A percentile compares a stretch with the other conserved stretches of the same genome.
These are phyloP conservation scores for Drosophila bunnanda DNA, from an alignment of 2,888 invertebrate genomes.

Conservation along the genomic window DNA sequence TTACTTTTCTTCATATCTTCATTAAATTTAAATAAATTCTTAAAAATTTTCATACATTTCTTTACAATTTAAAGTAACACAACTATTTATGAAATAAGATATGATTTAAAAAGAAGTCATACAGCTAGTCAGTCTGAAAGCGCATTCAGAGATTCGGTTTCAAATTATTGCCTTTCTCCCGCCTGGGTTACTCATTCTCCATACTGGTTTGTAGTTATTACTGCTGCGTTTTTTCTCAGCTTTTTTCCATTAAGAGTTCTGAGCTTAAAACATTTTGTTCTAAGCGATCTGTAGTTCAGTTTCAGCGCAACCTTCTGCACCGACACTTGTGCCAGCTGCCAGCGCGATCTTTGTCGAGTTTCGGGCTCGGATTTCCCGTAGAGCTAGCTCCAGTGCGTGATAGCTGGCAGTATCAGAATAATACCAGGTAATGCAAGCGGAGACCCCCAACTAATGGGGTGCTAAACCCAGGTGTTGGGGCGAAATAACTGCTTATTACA, in stretches of 20 bases:
- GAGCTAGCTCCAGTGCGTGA: conserved; percentile 22
- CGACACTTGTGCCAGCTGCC: conserved; percentile 29
- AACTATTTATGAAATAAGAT: neutral
- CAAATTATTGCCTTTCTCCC: neutral
- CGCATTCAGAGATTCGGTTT: neutral
- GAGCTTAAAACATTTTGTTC: conserved; percentile 40
- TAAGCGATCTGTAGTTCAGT: conserved; percentile 56
- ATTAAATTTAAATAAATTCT: neutral
- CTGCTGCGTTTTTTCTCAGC: conserved; percentile 22
- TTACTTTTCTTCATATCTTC: no score
- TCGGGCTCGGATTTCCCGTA: conserved; percentile 12
- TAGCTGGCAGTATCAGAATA: conserved; percentile 17
- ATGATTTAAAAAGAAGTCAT: neutral
- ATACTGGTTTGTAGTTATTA: conserved; percentile 61
- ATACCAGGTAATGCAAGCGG: conserved; percentile 41
- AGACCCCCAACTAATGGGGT: conserved; percentile 37
- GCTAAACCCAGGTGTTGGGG: conserved; percentile 22
- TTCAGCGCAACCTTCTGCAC: conserved; percentile 49
- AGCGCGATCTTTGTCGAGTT: conserved; percentile 15
- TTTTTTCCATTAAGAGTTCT: conserved; percentile 33
- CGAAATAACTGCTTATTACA: conserved; percentile 17
- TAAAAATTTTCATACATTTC: neutral
- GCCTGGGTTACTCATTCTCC: conserved; percentile 16
- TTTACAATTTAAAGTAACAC: neutral
- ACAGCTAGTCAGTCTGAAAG: neutral